Conservation (phyloP, 2,888 invertebrate genomes). For the Thalpophila matura region DNA sequence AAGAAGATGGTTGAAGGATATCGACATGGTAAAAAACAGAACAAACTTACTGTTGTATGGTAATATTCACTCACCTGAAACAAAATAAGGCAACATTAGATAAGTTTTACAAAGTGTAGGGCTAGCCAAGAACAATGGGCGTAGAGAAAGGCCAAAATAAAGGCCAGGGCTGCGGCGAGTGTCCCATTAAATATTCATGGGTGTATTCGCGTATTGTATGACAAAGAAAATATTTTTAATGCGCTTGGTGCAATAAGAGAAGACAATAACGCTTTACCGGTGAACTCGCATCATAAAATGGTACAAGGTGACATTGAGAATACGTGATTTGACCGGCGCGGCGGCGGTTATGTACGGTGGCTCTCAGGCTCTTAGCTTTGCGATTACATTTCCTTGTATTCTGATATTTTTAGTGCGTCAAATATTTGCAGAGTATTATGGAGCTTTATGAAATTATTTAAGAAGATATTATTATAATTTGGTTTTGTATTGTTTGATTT, state of each 20-base stretch:
- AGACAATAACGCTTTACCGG: slow-evolving; percentile 62
- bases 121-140: slow-evolving; percentile 79
- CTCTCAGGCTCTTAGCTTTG: slow-evolving; percentile 42
- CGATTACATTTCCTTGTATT: slow-evolving; percentile 63
- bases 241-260: slow-evolving; percentile 69
- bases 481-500: slow-evolving; percentile 21
- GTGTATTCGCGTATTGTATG: slow-evolving; percentile 80
- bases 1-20: slow-evolving; percentile 40
- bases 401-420: slow-evolving; percentile 47
- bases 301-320: slow-evolving; percentile 74
- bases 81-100: slow-evolving; percentile 77
- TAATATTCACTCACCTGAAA: slow-evolving; percentile 69
- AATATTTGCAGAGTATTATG: slow-evolving; percentile 51
- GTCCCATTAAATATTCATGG: slow-evolving; percentile 86
- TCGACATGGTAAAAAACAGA: slow-evolving; percentile 33
- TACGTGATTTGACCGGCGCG: slow-evolving; percentile 70
- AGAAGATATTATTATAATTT: not conserved
- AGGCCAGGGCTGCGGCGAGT: slow-evolving; percentile 81
- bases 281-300: slow-evolving; percentile 67
- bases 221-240: slow-evolving; percentile 79
- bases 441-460: slow-evolving; percentile 39
- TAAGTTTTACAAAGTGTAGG: slow-evolving; percentile 68
- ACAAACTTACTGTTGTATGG: slow-evolving; percentile 49
- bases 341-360: slow-evolving; percentile 50
- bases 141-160: slow-evolving; percentile 83